These are phyloP conservation scores for Axinella damicornis DNA, from an alignment of 37 sponge, comb jelly and placozoan genomes.

Conservation along the genomic window DNA sequence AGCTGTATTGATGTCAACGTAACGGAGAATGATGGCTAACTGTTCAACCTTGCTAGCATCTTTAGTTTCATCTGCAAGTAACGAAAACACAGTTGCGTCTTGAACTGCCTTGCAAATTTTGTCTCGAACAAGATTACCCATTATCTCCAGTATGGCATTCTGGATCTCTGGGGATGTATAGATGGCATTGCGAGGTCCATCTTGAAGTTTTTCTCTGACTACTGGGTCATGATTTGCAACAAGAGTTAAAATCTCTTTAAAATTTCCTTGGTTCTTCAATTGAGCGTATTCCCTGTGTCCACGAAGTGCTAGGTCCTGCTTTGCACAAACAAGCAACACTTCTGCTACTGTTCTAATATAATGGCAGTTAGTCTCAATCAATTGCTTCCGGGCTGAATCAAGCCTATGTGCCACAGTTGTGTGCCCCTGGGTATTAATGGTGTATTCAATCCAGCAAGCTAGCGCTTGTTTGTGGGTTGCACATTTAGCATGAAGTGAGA, in stretches of 20 bases:
- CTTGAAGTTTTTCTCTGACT: slow-evolving; percentile 24
- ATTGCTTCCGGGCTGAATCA: too few species aligned
- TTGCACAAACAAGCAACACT: too few species aligned
- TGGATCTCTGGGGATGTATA: slow-evolving; percentile 60
- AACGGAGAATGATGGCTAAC: slow-evolving; percentile 39
- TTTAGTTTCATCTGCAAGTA: slow-evolving; percentile 68
- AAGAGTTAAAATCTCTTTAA: slow-evolving; percentile 38
- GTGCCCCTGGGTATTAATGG: too few species aligned
- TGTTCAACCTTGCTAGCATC: slow-evolving; percentile 50
- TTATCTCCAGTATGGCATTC: slow-evolving; percentile 58
- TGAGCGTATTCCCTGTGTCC: background rate
- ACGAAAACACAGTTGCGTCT: slow-evolving; percentile 34
- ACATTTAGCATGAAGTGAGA: too few species aligned
- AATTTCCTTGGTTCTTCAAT: slow-evolving; percentile 46
- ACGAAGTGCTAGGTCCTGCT: too few species aligned
- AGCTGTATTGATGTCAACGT: slow-evolving; percentile 35
- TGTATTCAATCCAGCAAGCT: too few species aligned
- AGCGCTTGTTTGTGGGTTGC: too few species aligned
- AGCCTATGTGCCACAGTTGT: too few species aligned
- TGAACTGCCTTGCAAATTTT: slow-evolving; percentile 25
- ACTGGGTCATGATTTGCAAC: slow-evolving; percentile 71
- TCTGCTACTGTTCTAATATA: too few species aligned
- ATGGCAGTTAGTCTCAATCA: too few species aligned
- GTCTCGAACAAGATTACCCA: slow-evolving; percentile 39
- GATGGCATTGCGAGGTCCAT: slow-evolving; percentile 62